phyloP scores from a whole-genome alignment of 2,888 invertebrate species.

The Taphrorychus bicolor region DNA sequence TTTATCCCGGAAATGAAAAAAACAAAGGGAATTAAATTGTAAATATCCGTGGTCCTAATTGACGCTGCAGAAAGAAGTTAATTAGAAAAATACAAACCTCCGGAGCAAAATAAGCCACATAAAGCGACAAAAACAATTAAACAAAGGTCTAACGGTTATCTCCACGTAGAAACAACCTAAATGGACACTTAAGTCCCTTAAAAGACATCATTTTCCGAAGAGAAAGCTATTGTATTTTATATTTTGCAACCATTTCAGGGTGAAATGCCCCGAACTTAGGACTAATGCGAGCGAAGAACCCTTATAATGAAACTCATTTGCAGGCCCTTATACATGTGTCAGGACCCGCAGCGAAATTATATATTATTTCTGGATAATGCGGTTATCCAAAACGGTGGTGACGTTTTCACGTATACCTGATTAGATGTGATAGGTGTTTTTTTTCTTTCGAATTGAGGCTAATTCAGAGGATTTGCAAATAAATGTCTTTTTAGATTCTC shows the following conservation, averaged over 20 bases:
- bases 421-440: background rate
- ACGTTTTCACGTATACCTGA: background rate
- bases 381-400: conserved; percentile 5
- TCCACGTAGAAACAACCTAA: conserved; percentile 13
- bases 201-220: conserved; percentile 24
- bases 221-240: conserved; percentile 31
- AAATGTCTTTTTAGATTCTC: no score
- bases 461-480: no score
- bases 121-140: conserved; percentile 19
- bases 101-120: conserved; percentile 8
- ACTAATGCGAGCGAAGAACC: conserved; percentile 29
- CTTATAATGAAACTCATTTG: conserved; percentile 32
- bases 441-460: background rate
- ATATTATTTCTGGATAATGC: conserved; percentile 26
- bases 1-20: no score
- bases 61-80: conserved; percentile 3
- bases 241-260: conserved; percentile 24
- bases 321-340: conserved; percentile 30
- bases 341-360: conserved; percentile 22
- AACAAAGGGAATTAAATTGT: background rate
- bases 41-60: conserved; percentile 1
- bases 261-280: conserved; percentile 28
- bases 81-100: conserved; percentile 6
- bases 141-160: conserved; percentile 25
- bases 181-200: conserved; percentile 25